phyloP scores from a whole-genome alignment of 2,888 invertebrate genomes.

The Podabrus alpinus region DNA sequence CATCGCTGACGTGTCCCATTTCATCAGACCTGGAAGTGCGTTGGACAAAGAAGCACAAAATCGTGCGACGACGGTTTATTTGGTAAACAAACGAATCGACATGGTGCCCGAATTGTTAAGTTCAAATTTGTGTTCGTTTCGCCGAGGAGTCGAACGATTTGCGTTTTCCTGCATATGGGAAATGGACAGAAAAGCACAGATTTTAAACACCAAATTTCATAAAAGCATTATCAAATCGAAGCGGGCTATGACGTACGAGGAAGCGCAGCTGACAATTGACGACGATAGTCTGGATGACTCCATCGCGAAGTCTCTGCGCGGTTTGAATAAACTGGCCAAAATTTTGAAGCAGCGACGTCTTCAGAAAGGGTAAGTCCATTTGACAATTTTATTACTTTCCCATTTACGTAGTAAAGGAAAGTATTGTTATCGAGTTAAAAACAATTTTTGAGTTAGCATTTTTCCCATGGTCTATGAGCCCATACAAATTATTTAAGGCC shows the following conservation, averaged over 20 bases:
- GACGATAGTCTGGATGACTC: slow-evolving; percentile 72
- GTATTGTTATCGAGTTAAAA: too few relatives aligned
- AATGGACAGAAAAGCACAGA: slow-evolving; percentile 81
- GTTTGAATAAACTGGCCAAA: slow-evolving; percentile 87
- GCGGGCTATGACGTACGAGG: slow-evolving; percentile 95
- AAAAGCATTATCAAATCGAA: slow-evolving; percentile 92
- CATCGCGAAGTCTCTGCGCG: slow-evolving; percentile 76
- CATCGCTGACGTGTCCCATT: slow-evolving; percentile 98
- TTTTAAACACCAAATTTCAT: slow-evolving; percentile 78
- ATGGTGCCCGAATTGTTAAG: slow-evolving; percentile 89
- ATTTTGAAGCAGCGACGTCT: slow-evolving; percentile 82
- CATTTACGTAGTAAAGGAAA: too few relatives aligned
- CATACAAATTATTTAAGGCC: too few relatives aligned
- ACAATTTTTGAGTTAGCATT: too few relatives aligned
- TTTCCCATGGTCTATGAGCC: too few relatives aligned
- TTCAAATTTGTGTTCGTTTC: slow-evolving; percentile 93
- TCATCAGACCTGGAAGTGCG: slow-evolving; percentile 90
- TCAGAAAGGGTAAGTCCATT: slow-evolving; percentile 71
- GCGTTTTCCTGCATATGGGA: slow-evolving; percentile 98
- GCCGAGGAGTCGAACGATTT: slow-evolving; percentile 87
- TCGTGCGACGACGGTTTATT: slow-evolving; percentile 95
- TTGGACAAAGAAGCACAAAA: slow-evolving; percentile 90
- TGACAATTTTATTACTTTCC: too few relatives aligned
- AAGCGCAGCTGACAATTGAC: slow-evolving; percentile 94
- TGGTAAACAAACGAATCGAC: slow-evolving; percentile 90